Evolutionary conservation across 2,888 invertebrate genomes (phyloP).

Genomic region (Athrips mouffetella): DNA sequence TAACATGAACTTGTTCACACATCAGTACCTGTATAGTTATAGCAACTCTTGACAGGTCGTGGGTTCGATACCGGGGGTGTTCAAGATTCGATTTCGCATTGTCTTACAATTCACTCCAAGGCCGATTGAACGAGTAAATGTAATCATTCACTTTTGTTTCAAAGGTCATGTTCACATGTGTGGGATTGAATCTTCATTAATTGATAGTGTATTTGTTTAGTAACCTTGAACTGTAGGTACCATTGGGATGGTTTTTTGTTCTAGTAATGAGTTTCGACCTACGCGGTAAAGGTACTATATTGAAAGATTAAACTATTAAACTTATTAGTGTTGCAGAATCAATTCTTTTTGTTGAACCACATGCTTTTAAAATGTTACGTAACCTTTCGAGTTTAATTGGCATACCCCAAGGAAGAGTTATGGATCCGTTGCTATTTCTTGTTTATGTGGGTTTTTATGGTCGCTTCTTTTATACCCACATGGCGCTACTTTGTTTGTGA

Average conservation of each 20-base stretch:
- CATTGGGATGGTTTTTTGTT: constrained; percentile 6
- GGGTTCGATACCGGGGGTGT: constrained; percentile 44
- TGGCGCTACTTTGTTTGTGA: no score
- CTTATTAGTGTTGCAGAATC: background rate
- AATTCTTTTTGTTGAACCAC: background rate
- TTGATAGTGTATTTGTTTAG: constrained; percentile 17
- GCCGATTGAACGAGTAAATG: constrained; percentile 32
- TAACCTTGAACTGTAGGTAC: constrained; percentile 9
- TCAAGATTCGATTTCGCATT: constrained; percentile 32
- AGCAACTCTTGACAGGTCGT: constrained; percentile 26
- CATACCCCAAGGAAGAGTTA: no score
- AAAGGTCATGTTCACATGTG: constrained; percentile 36
- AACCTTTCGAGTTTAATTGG: no score
- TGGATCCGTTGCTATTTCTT: no score
- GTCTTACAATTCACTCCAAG: constrained; percentile 40
- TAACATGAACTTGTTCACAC: no score
- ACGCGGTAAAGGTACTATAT: background rate
- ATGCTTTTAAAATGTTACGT: no score
- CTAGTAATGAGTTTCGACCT: constrained; percentile 11
- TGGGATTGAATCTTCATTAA: constrained; percentile 19
- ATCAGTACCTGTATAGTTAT: no score
- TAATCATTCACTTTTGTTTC: constrained; percentile 35
- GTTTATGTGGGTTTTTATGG: no score
- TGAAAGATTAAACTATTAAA: constrained; percentile 9
- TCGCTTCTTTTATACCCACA: no score